Base-by-base conservation (phyloP, 2,888 invertebrate genomes). In the Linnaemya vulpina region DNA sequence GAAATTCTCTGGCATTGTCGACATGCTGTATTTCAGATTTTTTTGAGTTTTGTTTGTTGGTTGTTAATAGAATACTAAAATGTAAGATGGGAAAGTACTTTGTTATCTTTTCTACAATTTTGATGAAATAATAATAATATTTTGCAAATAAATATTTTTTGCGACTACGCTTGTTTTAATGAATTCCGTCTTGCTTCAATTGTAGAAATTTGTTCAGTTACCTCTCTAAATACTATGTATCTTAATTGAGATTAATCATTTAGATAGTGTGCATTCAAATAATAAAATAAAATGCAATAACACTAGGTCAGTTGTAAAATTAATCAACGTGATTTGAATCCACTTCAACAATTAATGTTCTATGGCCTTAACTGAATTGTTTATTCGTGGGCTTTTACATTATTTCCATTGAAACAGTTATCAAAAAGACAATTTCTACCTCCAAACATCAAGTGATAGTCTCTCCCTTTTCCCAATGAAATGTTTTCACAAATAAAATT, bases 121-220 rank as follows among this genome's bases (percentile, higher is more conserved):
- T 40, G 11, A 40, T 55, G 4, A 22, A 55, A 15, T 15, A 25
- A 1, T 25, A 25, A 55, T 55, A 17, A 17, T 7, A 46, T n/a
- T 17, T 7, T 49, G 15, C n/a, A 49, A 13, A 35, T 25, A 62
- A 35, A 73, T 40, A 62, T 49, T 51, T 17, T 74, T 49, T 22
- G 13, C 3, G 22, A 55, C n/a, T 30, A 35, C 25, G 2, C 46
- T 46, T n/a, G 22, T 46, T 65, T 65, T n/a, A 63, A 0, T 43
- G 65, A 65, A 65, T 10, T 30, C 25, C 9, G 10, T 46, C 9
- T 62, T 46, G 11, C 58, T n/a, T n/a, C 5, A 35, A 3, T n/a
- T 35, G 17, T n/a, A 9, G 22, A 53, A 22, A 53, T 53, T 53
- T 22, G 25, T 20, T 20, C 20, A 10, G 51, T 20, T 51, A 9